These are phyloP conservation scores for Propithecus deckenii DNA, from an alignment of 2,797 vertebrate genomes.

Conservation along the genomic window DNA sequence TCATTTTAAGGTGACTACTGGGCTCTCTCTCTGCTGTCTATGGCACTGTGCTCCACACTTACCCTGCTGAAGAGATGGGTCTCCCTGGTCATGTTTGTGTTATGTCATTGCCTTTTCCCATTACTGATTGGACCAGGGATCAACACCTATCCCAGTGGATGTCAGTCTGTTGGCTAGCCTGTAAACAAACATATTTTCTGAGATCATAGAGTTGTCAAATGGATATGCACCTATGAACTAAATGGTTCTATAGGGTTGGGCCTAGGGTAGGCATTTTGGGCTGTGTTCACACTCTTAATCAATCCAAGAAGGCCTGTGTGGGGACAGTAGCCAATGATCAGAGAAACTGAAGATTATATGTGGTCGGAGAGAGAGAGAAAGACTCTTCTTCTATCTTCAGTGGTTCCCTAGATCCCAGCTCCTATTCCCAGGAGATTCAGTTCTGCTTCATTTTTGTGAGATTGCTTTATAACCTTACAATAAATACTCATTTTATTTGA, in stretches of 20 bases:
- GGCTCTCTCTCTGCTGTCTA: background rate
- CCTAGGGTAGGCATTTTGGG: background rate
- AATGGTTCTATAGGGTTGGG: background rate
- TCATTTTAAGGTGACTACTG: background rate
- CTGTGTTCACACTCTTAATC: background rate
- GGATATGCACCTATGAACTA: background rate
- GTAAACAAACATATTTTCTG: background rate
- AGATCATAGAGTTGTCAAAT: background rate
- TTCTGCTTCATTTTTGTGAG: background rate
- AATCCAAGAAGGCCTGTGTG: background rate
- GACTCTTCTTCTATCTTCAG: background rate
- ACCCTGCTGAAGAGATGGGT: background rate
- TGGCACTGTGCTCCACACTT: background rate
- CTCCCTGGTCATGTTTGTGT: background rate
- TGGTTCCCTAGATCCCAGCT: background rate
- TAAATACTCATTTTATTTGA: background rate
- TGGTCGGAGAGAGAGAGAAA: background rate
- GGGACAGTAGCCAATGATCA: background rate
- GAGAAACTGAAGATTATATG: background rate
- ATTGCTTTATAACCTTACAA: background rate
- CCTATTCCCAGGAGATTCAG: background rate
- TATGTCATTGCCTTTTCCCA: background rate
- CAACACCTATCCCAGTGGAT: background rate
- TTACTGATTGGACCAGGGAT: background rate
- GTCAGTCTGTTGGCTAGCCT: background rate